Conservation (phyloP, 2,797 vertebrate species). For the Sebastes vulpes region DNA sequence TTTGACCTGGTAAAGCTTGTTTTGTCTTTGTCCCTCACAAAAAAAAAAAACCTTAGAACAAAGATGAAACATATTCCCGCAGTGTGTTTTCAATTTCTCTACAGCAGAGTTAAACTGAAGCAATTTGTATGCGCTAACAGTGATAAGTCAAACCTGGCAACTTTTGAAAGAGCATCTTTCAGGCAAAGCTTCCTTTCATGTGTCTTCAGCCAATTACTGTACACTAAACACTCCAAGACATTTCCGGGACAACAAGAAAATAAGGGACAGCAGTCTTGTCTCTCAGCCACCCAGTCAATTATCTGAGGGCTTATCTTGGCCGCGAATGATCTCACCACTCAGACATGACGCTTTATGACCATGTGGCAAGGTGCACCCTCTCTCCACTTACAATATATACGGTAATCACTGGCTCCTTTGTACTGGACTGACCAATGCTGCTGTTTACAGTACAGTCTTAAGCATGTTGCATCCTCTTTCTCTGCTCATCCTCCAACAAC, state of each 20-base stretch:
- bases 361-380: constrained; percentile 15
- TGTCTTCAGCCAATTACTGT: constrained; percentile 9
- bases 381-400: constrained; percentile 21
- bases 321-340: constrained; percentile 46
- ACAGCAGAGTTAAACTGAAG: constrained; percentile 26
- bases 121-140: constrained; percentile 28
- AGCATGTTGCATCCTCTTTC: background rate
- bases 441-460: constrained; percentile 18
- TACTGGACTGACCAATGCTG: constrained; percentile 17
- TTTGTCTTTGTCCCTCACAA: constrained; percentile 33
- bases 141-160: constrained; percentile 42
- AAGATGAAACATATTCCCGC: constrained; percentile 18
- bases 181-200: constrained; percentile 36
- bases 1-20: constrained; percentile 53
- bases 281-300: constrained; percentile 28
- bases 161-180: constrained; percentile 34
- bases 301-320: constrained; percentile 36
- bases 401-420: constrained; percentile 45
- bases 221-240: constrained; percentile 21
- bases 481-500: background rate
- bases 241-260: constrained; percentile 19
- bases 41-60: background rate
- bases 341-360: constrained; percentile 42
- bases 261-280: constrained; percentile 18
- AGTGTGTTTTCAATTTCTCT: constrained; percentile 51